A percentile compares a stretch with the other conserved stretches of the same genome.
Conservation (phyloP, 1,140 invertebrate genomes). For the Archivesica marissinica region DNA sequence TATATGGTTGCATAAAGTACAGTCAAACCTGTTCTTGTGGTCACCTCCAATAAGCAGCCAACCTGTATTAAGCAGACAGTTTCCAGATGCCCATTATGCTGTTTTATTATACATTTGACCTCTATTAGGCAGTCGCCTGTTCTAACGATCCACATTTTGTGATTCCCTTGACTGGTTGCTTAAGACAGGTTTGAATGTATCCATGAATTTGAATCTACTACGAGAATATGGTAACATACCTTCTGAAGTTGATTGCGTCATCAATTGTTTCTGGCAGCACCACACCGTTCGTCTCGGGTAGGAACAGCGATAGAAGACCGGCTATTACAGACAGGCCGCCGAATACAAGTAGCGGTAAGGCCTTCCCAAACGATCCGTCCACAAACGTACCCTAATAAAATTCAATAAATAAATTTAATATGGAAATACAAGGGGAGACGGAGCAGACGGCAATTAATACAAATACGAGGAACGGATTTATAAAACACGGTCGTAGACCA, state of each 20-base stretch:
- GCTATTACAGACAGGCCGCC: slow-evolving; percentile 85
- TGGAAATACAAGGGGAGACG: no score
- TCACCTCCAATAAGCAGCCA: no score
- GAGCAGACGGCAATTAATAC: no score
- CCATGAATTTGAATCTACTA: not conserved
- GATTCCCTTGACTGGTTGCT: no score
- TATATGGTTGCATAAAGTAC: no score
- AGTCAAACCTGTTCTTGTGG: no score
- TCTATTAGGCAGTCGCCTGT: not conserved
- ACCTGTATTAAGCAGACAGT: no score
- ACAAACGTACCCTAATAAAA: slow-evolving; percentile 64
- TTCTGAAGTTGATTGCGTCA: slow-evolving; percentile 80
- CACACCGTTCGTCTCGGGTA: slow-evolving; percentile 87
- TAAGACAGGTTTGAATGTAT: not conserved
- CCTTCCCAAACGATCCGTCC: slow-evolving; percentile 69
- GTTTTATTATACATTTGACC: no score
- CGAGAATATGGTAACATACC: no score
- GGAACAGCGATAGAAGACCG: slow-evolving; percentile 83
- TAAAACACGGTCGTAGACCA: no score
- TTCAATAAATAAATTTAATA: slow-evolving; percentile 50
- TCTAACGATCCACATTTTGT: not conserved
- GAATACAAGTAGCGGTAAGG: slow-evolving; percentile 86
- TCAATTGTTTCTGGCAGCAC: slow-evolving; percentile 86
- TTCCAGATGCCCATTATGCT: no score
- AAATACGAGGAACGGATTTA: no score